phyloP scores from a whole-genome alignment of 2,113 vertebrate species.

The Myotis brandtii region DNA sequence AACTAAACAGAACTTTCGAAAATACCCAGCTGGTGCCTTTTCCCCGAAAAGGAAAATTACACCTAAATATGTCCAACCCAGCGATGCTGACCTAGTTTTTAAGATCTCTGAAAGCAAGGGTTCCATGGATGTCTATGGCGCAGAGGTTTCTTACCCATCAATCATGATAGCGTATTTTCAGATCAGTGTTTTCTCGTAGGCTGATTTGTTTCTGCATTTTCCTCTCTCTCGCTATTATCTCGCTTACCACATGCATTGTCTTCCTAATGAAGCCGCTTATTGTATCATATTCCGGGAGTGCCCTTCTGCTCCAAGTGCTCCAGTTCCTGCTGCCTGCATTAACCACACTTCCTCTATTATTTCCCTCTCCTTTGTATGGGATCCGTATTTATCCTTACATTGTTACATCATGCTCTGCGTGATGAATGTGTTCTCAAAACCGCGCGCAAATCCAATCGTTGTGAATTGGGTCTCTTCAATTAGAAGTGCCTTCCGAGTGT shows the following conservation, averaged over 20 bases:
- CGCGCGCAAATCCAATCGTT: conserved; percentile 40
- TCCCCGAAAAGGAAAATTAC: not conserved
- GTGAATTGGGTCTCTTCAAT: conserved; percentile 65
- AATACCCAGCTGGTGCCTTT: not conserved
- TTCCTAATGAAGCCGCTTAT: conserved; percentile 63
- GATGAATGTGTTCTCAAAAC: conserved; percentile 42
- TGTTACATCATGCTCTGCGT: conserved; percentile 38
- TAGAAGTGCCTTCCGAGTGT: conserved; percentile 59
- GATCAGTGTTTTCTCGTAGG: conserved; percentile 63
- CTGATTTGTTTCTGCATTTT: conserved; percentile 70
- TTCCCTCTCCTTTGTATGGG: not conserved
- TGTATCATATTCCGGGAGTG: conserved; percentile 47
- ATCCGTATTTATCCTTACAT: conserved; percentile 54
- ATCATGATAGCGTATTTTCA: conserved; percentile 62
- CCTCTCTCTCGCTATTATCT: conserved; percentile 57
- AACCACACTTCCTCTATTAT: conserved; percentile 71
- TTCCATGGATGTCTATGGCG: not conserved
- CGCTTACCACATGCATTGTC: conserved; percentile 63
- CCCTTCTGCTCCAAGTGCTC: conserved; percentile 19
- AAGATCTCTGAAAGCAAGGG: conserved; percentile 9
- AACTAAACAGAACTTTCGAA: conserved; percentile 49
- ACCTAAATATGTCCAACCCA: conserved; percentile 19
- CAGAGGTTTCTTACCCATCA: conserved; percentile 44
- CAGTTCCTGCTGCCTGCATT: conserved; percentile 64
- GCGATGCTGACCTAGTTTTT: conserved; percentile 68